phyloP scores from a whole-genome alignment of 2,888 invertebrate species.

The Pediacus dermestoides region DNA sequence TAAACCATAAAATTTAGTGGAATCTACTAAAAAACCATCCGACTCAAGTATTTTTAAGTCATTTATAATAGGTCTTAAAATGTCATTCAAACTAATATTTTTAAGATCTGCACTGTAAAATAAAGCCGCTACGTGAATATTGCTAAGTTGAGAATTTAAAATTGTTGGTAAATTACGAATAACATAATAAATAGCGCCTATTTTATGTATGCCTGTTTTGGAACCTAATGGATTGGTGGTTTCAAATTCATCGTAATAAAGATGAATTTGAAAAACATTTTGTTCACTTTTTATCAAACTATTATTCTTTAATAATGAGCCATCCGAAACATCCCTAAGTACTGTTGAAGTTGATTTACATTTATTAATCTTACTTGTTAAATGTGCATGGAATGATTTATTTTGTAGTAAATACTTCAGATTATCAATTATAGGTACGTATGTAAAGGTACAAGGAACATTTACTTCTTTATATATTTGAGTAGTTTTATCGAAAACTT shows the following conservation, averaged over 20 bases:
- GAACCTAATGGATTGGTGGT: neutral
- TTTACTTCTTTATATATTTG: too few species aligned
- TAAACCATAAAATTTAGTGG: too few species aligned
- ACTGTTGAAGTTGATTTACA: too few species aligned
- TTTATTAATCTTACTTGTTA: too few species aligned
- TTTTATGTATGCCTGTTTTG: neutral
- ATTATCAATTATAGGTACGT: too few species aligned
- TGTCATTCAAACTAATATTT: slow-evolving; percentile 6
- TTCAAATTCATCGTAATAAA: slow-evolving; percentile 3
- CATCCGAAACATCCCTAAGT: too few species aligned
- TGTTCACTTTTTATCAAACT: too few species aligned
- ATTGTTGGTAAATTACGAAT: slow-evolving; percentile 11
- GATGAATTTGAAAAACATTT: neutral
- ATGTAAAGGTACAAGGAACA: too few species aligned
- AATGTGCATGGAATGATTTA: too few species aligned
- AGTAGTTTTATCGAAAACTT: too few species aligned
- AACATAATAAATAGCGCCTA: neutral
- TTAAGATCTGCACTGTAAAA: slow-evolving; percentile 20
- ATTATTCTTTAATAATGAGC: too few species aligned
- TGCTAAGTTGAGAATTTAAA: slow-evolving; percentile 11
- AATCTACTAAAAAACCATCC: slow-evolving; percentile 11
- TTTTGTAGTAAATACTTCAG: too few species aligned
- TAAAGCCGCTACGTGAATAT: slow-evolving; percentile 20
- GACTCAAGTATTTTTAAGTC: slow-evolving; percentile 20
- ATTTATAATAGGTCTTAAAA: slow-evolving; percentile 17